Base-by-base conservation (phyloP, 2,113 vertebrate species). In the Eolophus roseicapilla region DNA sequence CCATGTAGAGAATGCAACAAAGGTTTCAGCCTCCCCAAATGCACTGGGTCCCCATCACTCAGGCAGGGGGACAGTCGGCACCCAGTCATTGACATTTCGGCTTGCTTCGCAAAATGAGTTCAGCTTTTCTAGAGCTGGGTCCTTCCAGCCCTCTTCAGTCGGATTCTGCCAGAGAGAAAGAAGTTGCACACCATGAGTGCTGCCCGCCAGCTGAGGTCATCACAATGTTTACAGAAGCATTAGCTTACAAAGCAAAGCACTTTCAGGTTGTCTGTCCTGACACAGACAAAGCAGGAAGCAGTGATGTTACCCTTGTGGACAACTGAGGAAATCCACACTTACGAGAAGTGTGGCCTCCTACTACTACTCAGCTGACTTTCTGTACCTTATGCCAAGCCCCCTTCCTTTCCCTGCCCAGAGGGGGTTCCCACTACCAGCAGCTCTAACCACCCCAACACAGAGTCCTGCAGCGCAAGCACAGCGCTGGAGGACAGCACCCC, bases 101-200 rank as follows among this genome's bases (percentile, higher is more conserved):
- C 99, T 99, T 88, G 99, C 99, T 90, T 99, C 99, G 3, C 99
- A 99, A 88, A 99, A 99, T 11, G 97, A 92, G 53, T 97, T 98
- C 93, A 99, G 98, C 67, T 99, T 99, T 95, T 99, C 99, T 93
- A 99, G 97, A 50, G 98, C 97, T 4, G 99, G 98, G 70, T 99
- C 99, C 93, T 99, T 99, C 99, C 99, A 99, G 1, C 98, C 96
- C 87, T 99, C 98, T 84, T 98, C 98, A 94, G 97, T 99, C 3
- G 99, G 98, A 68, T 98, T 99, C 99, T 99, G 97, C 9, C 86
- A 96, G 14, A 27, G 82, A 89, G 70, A 87, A 43, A 43, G 78
- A 31, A 59, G 59, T 92, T 63, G 50, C 81, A 93, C 69, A 80
- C 17, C 21, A 19, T 97, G 69, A 97, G 93, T 4, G 11, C 53